These are phyloP conservation scores for Nesoenas mayeri DNA, from an alignment of 2,113 vertebrate genomes.

Conservation along the genomic window DNA sequence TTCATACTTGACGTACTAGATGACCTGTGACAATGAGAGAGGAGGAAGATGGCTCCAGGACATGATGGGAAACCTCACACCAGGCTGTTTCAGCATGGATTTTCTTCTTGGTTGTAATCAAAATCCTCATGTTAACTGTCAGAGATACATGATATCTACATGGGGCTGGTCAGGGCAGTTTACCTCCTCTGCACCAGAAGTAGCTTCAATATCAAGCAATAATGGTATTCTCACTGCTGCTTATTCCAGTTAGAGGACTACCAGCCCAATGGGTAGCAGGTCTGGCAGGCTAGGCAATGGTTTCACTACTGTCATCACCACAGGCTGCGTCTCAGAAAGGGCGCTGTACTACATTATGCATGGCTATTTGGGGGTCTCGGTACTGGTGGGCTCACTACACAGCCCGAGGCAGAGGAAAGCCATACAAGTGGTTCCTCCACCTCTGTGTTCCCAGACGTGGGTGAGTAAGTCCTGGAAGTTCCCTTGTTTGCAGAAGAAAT, in stretches of 20 bases:
- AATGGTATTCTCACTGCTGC: background rate
- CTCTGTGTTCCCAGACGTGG: background rate
- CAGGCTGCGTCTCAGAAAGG: background rate
- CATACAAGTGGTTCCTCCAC: background rate
- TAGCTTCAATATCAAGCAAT: background rate
- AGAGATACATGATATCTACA: background rate
- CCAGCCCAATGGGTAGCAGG: background rate
- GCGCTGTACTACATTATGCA: background rate
- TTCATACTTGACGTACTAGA: background rate
- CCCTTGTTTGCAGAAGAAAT: slow-evolving; percentile 42
- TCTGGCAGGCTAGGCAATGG: background rate
- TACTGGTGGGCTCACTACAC: background rate
- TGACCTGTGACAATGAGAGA: background rate
- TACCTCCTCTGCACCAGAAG: background rate
- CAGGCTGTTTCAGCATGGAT: background rate
- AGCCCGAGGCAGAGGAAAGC: background rate
- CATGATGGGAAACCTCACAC: background rate
- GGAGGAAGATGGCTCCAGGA: background rate
- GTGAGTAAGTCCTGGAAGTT: background rate
- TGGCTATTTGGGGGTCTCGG: background rate
- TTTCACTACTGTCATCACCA: background rate
- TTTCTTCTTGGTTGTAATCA: background rate
- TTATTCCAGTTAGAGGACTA: background rate
- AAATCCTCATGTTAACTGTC: background rate
- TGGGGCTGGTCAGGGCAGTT: background rate